Conservation (phyloP, 2,113 vertebrate species). For the Alectura lathami region DNA sequence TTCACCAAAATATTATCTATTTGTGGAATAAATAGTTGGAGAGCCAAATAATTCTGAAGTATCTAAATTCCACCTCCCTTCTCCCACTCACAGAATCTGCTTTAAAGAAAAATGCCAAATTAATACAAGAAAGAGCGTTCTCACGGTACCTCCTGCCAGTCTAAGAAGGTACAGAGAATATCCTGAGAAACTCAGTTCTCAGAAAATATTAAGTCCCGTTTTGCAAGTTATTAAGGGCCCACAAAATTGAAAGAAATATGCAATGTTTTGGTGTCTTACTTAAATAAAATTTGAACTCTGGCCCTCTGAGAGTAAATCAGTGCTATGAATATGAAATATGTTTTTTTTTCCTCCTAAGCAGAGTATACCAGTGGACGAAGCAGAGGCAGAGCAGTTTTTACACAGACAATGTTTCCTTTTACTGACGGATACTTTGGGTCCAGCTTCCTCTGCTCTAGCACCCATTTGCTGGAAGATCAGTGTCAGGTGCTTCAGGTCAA, state of each 20-base stretch:
- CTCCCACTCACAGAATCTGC: constrained; percentile 59
- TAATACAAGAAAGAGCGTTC: constrained; percentile 51
- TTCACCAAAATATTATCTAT: constrained; percentile 53
- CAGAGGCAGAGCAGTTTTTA: constrained; percentile 11
- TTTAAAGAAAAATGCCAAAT: constrained; percentile 48
- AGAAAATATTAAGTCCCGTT: background rate
- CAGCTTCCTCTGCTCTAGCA: background rate
- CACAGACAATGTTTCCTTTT: background rate
- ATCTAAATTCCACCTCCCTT: constrained; percentile 50
- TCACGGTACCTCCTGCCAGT: constrained; percentile 27
- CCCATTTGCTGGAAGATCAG: background rate
- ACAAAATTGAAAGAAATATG: background rate
- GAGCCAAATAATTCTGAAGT: constrained; percentile 40
- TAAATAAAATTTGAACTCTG: constrained; percentile 21
- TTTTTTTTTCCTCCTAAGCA: background rate
- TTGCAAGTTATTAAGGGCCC: background rate
- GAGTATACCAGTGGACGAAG: background rate
- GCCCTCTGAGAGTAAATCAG: background rate
- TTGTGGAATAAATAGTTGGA: constrained; percentile 13
- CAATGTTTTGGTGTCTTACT: background rate
- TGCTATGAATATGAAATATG: background rate
- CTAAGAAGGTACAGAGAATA: constrained; percentile 12
- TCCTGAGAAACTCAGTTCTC: constrained; percentile 23
- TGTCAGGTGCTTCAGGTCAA: background rate
- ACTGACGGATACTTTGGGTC: background rate